Conservation (phyloP, 2,113 vertebrate genomes). For the Chrysochloris asiatica region DNA sequence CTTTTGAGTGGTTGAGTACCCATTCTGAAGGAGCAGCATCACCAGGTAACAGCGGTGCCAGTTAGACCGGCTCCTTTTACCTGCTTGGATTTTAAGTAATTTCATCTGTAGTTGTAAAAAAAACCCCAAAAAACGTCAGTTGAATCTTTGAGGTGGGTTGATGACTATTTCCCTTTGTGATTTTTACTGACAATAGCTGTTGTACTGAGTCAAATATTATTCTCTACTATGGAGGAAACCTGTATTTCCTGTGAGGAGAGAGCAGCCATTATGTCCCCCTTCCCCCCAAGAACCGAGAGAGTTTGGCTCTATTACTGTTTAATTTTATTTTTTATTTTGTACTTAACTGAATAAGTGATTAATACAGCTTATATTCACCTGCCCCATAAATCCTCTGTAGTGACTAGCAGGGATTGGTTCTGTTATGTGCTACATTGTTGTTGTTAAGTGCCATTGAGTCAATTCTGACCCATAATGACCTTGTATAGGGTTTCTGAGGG, state of each 20-base stretch:
- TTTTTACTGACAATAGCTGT: background rate
- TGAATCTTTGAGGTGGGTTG: background rate
- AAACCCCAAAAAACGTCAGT: background rate
- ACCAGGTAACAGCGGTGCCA: background rate
- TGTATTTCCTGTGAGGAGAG: background rate
- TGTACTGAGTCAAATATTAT: slow-evolving; percentile 19
- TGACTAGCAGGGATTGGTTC: background rate
- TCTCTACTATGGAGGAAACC: background rate
- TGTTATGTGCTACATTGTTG: background rate
- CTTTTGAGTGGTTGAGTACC: background rate
- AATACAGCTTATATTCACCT: background rate
- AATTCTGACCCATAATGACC: too few relatives aligned
- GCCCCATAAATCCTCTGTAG: background rate
- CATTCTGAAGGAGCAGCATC: background rate
- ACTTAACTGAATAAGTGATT: background rate
- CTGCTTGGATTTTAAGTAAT: slow-evolving; percentile 27
- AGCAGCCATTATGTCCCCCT: background rate
- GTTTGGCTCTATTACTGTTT: background rate
- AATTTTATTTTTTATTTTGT: too few relatives aligned
- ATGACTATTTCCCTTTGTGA: slow-evolving; percentile 3
- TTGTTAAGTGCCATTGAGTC: too few relatives aligned
- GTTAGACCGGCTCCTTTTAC: background rate
- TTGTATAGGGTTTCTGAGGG: too few relatives aligned
- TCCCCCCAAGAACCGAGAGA: background rate
- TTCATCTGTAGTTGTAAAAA: background rate